A percentile compares a stretch with the other conserved stretches of the same genome.
Evolutionary conservation across 92 coral and sea anemone species (phyloP).

Genomic region (Actinostola sp.): DNA sequence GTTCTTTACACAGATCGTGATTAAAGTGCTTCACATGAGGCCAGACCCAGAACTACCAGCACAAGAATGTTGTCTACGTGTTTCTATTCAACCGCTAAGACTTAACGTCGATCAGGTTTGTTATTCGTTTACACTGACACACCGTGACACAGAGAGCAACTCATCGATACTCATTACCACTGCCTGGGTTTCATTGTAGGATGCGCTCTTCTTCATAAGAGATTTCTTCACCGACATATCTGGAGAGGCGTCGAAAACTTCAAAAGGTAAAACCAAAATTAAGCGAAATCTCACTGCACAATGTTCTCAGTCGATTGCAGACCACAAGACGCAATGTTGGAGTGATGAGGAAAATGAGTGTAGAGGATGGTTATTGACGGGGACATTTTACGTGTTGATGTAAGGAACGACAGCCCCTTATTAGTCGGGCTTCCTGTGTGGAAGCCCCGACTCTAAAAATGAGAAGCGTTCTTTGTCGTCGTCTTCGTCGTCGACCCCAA

Average conservation of each 20-base stretch:
- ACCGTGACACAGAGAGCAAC: no score
- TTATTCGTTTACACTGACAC: no score
- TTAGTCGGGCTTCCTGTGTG: no score
- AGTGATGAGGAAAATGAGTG: no score
- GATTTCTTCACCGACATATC: conserved; percentile 81
- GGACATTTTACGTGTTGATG: neutral
- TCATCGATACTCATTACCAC: no score
- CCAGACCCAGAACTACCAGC: conserved; percentile 84
- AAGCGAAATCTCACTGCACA: no score
- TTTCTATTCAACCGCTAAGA: conserved; percentile 91
- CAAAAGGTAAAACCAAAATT: conserved; percentile 86
- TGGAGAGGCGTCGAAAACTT: conserved; percentile 83
- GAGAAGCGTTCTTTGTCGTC: no score
- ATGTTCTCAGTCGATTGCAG: neutral
- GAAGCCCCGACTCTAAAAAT: no score
- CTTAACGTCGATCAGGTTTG: conserved; percentile 96
- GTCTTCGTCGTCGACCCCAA: no score
- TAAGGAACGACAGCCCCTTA: neutral
- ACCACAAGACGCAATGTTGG: no score
- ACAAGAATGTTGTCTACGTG: conserved; percentile 87
- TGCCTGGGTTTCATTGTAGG: conserved; percentile 55
- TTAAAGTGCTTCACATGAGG: conserved; percentile 87
- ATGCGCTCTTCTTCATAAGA: conserved; percentile 83
- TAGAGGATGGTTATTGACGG: neutral
- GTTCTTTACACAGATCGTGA: conserved; percentile 50